phyloP scores from a whole-genome alignment of 2,797 vertebrate genomes.

The Calcarius lapponicus region DNA sequence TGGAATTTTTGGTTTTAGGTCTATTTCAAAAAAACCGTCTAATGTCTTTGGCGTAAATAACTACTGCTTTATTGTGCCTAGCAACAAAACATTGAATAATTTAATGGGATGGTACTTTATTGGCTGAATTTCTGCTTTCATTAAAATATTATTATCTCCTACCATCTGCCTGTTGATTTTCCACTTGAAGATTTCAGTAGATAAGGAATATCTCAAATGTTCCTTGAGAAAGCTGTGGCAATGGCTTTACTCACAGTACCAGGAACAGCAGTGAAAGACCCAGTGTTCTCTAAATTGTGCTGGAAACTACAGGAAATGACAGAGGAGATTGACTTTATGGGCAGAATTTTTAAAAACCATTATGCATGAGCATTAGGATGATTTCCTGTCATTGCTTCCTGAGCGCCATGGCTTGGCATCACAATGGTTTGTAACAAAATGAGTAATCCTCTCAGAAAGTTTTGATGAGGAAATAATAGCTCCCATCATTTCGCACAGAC shows the following conservation, averaged over 20 bases:
- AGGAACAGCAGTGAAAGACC: neutral
- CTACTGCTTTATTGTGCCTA: neutral
- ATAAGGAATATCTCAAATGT: neutral
- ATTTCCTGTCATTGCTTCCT: neutral
- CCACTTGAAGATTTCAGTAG: constrained; percentile 19
- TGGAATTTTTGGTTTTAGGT: neutral
- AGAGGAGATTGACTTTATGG: neutral
- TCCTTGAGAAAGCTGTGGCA: neutral
- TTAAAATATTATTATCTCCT: constrained; percentile 39
- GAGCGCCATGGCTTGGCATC: neutral
- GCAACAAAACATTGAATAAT: constrained; percentile 16
- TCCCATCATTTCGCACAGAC: neutral
- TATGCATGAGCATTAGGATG: neutral
- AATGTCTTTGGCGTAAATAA: neutral
- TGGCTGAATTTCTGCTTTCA: neutral
- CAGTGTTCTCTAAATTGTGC: neutral
- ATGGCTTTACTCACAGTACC: neutral
- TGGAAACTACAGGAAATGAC: neutral
- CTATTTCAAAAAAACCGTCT: neutral
- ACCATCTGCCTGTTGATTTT: constrained; percentile 34
- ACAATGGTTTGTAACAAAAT: neutral
- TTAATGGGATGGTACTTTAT: neutral
- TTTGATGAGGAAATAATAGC: neutral
- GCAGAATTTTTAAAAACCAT: neutral
- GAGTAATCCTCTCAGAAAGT: neutral